Evolutionary conservation across 2,797 vertebrate species (phyloP), one percentile per base, ranked within the genome.

Genomic region (Siniperca undulata): DNA sequence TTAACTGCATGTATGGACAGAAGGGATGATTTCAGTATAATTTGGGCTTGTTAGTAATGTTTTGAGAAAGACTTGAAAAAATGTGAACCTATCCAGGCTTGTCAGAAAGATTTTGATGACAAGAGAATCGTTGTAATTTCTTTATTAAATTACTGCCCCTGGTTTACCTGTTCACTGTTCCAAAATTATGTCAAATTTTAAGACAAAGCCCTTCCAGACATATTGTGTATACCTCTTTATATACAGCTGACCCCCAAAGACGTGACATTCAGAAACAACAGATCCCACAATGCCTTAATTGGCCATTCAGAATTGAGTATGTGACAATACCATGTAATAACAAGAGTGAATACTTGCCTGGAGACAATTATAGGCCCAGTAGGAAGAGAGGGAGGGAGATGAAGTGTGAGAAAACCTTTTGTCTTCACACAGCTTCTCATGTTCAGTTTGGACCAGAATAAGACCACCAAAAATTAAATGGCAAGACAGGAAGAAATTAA

Each of bases 351-450:
- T 19, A 50, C 38, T 60, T 17, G 53, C 27, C 36, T 34, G 27
- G 62, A 72, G 69, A 84, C 70, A 81, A 68, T 66, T 75, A 66
- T 34, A 85, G 66, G 55, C 62, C 61, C 40, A 86, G 77, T 64
- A 56, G 74, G 65, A 80, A 56, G 62, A 64, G 74, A 52, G 67
- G 65, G 66, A 67, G 46, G 77, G 69, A 50, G 77, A 34, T 16
- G 7, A 62, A 62, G 74, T 65, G 80, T 72, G 83, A 86, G 80
- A 85, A 76, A 59, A 74, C 4, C 38, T 42, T 70, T 81, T 64
- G 48, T 79, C 72, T 78, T 73, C 66, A 56, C 77, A 62, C 56
- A 50, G 71, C 16, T 48, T 75, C 24, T 67, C 20, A 7, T 61
- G 27, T 67, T 80, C 69, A 38, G 9, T 70, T 42, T 81, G 52